A percentile compares a stretch with the other conserved stretches of the same genome.
Conservation (phyloP, 2,888 invertebrate genomes). For the Eristalis arbustorum region DNA sequence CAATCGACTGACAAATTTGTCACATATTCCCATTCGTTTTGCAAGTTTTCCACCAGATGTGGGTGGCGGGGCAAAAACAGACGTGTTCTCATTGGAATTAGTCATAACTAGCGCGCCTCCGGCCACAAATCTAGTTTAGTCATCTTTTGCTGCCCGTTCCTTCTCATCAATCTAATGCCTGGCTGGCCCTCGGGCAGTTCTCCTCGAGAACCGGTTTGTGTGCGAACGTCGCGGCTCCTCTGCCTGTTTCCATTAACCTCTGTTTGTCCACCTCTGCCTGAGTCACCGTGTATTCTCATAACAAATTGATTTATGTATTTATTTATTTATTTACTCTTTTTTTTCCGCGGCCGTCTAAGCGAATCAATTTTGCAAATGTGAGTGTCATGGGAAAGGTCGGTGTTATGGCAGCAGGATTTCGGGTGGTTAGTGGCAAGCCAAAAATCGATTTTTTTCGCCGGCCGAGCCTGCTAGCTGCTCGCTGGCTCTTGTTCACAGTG, state of each 20-base stretch:
- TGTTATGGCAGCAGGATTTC: not conserved
- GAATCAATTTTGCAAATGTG: conserved; percentile 39
- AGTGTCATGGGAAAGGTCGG: conserved; percentile 12
- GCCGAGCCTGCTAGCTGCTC: not conserved
- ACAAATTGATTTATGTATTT: conserved; percentile 23
- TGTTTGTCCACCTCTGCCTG: not conserved
- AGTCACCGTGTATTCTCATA: not conserved
- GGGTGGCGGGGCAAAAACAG: not conserved
- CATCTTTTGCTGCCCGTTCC: not conserved
- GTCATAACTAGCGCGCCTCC: not conserved
- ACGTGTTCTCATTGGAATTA: not conserved
- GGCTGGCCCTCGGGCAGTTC: not conserved
- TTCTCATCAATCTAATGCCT: not conserved
- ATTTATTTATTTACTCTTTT: not conserved
- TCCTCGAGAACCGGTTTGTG: not conserved
- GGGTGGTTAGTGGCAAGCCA: not conserved
- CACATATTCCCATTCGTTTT: not conserved
- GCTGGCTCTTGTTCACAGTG: too few species aligned
- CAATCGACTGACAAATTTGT: not conserved
- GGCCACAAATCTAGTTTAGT: not conserved
- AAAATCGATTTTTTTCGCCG: conserved; percentile 48
- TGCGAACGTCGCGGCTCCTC: not conserved
- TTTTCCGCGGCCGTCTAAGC: not conserved
- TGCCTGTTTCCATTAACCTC: not conserved
- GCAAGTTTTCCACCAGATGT: not conserved